Evolutionary conservation across 1,140 invertebrate species (phyloP).

Genomic region (Drosophila kepulauana): DNA sequence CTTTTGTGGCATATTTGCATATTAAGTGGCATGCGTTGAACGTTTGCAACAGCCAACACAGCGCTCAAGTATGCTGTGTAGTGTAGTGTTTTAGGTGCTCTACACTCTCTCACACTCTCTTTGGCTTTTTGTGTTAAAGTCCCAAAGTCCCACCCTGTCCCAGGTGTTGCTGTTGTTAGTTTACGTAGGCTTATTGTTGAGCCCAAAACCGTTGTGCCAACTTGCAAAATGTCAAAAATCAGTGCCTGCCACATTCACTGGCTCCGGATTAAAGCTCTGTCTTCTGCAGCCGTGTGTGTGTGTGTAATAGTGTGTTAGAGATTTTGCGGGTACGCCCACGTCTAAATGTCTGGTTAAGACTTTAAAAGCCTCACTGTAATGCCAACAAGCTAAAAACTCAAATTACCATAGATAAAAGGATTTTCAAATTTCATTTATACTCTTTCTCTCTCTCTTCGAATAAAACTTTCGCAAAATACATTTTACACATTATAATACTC

Average conservation of each 20-base stretch:
- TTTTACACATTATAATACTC: conserved; percentile 47
- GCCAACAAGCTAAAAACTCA: conserved; percentile 63
- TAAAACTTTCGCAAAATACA: conserved; percentile 50
- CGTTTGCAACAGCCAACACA: conserved; percentile 32
- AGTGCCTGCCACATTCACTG: conserved; percentile 47
- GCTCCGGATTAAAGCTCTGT: conserved; percentile 31
- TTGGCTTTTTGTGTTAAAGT: conserved; percentile 5
- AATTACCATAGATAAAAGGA: conserved; percentile 69
- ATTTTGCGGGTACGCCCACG: conserved; percentile 10
- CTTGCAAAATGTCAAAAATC: conserved; percentile 70
- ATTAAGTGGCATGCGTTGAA: conserved; percentile 78
- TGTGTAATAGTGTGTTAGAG: conserved; percentile 4
- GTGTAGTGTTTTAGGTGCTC: background rate
- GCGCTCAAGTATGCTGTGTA: conserved; percentile 4
- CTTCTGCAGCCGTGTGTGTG: conserved; percentile 2
- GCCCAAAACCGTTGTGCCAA: conserved; percentile 47
- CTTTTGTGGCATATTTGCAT: conserved; percentile 80
- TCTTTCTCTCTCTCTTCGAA: conserved; percentile 35
- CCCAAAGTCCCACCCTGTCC: background rate
- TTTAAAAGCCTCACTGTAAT: conserved; percentile 50
- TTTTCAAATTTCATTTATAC: conserved; percentile 44
- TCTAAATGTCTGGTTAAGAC: conserved; percentile 43
- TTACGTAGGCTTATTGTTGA: conserved; percentile 71
- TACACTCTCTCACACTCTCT: background rate
- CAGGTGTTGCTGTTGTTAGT: conserved; percentile 69